These are phyloP conservation scores for Eristalis pertinax DNA, from an alignment of 2,888 invertebrate species.

Conservation along the genomic window DNA sequence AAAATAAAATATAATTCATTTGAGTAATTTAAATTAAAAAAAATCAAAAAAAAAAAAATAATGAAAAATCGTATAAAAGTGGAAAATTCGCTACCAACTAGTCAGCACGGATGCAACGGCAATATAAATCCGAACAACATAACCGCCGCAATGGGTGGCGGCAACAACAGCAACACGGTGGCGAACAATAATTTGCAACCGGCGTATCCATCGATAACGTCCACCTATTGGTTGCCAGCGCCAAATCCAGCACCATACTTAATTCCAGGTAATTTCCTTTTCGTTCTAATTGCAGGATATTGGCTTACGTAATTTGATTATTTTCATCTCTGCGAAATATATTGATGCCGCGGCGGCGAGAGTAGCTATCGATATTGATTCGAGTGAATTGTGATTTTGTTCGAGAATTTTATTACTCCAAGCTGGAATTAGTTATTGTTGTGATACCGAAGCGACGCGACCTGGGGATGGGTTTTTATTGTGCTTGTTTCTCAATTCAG, in stretches of 20 bases:
- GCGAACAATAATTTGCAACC: conserved; percentile 43
- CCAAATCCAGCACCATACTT: conserved; percentile 91
- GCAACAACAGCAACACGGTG: conserved; percentile 72
- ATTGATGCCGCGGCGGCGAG: background rate
- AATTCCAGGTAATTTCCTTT: conserved; percentile 88
- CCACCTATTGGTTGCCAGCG: conserved; percentile 92
- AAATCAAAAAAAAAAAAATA: conserved; percentile 56
- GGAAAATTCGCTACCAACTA: conserved; percentile 69
- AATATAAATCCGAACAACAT: background rate
- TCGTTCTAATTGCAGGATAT: conserved; percentile 70
- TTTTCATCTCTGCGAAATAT: conserved; percentile 22
- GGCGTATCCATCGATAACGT: conserved; percentile 89
- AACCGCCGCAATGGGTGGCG: background rate
- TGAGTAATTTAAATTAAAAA: conserved; percentile 25
- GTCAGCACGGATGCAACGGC: conserved; percentile 74
- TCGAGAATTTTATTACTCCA: conserved; percentile 9
- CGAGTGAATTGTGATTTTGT: conserved; percentile 10
- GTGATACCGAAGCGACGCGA: no score
- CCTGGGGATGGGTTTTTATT: background rate
- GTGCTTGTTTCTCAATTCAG: background rate
- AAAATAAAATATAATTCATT: conserved; percentile 9
- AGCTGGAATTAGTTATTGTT: conserved; percentile 34
- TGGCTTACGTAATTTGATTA: conserved; percentile 56
- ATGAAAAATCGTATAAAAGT: conserved; percentile 75
- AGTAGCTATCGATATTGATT: conserved; percentile 2